These are phyloP conservation scores for Megaceryle torquata DNA, from an alignment of 2,113 vertebrate species.

Conservation along the genomic window DNA sequence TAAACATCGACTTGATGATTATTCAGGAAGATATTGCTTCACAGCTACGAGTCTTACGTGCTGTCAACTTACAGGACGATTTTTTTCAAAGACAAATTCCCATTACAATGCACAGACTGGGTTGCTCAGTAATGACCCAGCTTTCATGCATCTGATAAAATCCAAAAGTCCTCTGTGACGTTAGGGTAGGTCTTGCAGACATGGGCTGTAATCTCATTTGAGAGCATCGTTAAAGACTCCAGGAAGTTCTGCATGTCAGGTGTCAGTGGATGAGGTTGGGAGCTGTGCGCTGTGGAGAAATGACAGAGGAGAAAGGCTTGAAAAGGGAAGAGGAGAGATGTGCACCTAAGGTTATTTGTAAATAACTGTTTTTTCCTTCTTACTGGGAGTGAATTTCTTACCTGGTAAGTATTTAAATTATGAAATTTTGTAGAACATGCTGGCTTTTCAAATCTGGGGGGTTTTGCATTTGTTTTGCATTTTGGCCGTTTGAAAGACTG, in stretches of 20 bases:
- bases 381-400: background rate
- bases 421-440: background rate
- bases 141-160: constrained; percentile 46
- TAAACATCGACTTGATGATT: background rate
- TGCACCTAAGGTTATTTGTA: background rate
- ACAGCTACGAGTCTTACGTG: background rate
- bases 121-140: constrained; percentile 4
- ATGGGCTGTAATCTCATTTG: background rate
- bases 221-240: background rate
- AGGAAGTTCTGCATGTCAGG: background rate
- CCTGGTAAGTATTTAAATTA: constrained; percentile 21
- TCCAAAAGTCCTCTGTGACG: background rate
- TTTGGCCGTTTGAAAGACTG: background rate
- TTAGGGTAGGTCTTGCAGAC: background rate
- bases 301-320: background rate
- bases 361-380: background rate
- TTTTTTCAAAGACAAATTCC: background rate
- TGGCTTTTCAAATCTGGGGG: background rate
- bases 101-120: constrained; percentile 46
- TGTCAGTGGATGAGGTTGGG: background rate
- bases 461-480: constrained; percentile 3
- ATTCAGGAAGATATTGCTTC: constrained; percentile 55
- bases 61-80: background rate
- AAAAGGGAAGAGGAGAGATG: background rate
- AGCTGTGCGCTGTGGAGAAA: background rate